Conservation (phyloP, 2,113 vertebrate genomes). For the Sinosuthora webbiana region DNA sequence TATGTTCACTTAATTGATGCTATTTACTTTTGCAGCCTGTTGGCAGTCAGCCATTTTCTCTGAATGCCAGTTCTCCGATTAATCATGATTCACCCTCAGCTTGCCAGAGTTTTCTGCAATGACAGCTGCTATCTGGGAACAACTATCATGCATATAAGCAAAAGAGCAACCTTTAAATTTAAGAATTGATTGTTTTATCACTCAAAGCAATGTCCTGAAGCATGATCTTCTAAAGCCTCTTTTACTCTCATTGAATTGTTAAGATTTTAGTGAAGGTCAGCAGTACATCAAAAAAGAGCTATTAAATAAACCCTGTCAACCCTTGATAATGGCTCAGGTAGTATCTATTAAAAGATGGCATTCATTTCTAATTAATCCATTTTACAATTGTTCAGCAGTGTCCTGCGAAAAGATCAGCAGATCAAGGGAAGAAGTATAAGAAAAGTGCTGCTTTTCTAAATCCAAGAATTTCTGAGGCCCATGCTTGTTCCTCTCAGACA, state of each 20-base stretch:
- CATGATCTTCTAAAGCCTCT: neutral
- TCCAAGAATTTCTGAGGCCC: neutral
- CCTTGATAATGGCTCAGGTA: neutral
- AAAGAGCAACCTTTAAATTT: neutral
- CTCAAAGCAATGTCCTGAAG: neutral
- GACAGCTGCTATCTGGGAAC: slow-evolving; percentile 29
- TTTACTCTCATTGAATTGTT: neutral
- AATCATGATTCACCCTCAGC: neutral
- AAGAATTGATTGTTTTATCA: neutral
- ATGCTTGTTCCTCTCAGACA: neutral
- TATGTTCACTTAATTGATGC: slow-evolving; percentile 23
- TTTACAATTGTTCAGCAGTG: neutral
- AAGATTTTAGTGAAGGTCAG: neutral
- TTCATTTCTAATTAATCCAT: neutral
- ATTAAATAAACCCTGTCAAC: neutral
- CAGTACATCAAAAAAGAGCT: neutral
- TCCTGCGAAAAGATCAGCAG: neutral
- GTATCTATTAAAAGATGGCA: neutral
- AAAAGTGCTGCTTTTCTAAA: neutral
- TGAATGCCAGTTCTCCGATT: slow-evolving; percentile 16
- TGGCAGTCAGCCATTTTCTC: slow-evolving; percentile 27
- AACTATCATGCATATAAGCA: neutral
- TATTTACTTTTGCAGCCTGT: slow-evolving; percentile 13
- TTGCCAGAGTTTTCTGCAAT: neutral
- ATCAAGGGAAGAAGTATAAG: neutral